A percentile compares a stretch with the other conserved stretches of the same genome.
phyloP scores from a whole-genome alignment of 2,888 invertebrate genomes.

The Sisyra nigra region DNA sequence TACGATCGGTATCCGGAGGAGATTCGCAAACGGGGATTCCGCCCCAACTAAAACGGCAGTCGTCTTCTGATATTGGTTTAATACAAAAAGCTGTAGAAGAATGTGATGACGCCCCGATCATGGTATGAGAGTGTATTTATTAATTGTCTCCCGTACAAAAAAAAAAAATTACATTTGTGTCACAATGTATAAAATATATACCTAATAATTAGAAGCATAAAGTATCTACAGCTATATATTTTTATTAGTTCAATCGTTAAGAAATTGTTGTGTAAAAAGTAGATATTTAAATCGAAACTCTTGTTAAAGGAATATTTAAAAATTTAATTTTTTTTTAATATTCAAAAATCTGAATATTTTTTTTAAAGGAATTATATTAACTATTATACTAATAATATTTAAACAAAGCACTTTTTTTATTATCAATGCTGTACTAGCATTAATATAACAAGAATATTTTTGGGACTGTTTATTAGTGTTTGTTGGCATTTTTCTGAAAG shows the following conservation, averaged over 20 bases:
- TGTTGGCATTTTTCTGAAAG: background rate
- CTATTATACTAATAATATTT: too few species aligned
- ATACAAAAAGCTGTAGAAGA: constrained; percentile 22
- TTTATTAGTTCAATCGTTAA: constrained; percentile 6
- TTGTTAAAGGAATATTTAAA: too few species aligned
- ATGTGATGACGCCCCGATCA: constrained; percentile 27
- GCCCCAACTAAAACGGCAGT: constrained; percentile 24
- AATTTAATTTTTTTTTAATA: too few species aligned
- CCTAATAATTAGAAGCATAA: background rate
- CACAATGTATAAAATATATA: constrained; percentile 6
- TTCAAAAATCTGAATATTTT: too few species aligned
- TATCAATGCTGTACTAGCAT: too few species aligned
- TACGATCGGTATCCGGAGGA: constrained; percentile 26
- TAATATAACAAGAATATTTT: too few species aligned
- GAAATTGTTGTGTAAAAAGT: constrained; percentile 6
- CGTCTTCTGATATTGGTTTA: constrained; percentile 26
- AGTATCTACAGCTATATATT: background rate
- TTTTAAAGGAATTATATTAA: too few species aligned
- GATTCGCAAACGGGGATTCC: constrained; percentile 13
- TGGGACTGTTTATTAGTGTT: background rate
- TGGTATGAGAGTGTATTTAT: constrained; percentile 21
- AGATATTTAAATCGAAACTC: too few species aligned
- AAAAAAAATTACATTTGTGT: background rate
- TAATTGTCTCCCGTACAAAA: background rate
- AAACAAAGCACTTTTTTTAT: too few species aligned